These are phyloP conservation scores for Rhea americana DNA, from an alignment of 2,113 vertebrate genomes.

Conservation along the genomic window DNA sequence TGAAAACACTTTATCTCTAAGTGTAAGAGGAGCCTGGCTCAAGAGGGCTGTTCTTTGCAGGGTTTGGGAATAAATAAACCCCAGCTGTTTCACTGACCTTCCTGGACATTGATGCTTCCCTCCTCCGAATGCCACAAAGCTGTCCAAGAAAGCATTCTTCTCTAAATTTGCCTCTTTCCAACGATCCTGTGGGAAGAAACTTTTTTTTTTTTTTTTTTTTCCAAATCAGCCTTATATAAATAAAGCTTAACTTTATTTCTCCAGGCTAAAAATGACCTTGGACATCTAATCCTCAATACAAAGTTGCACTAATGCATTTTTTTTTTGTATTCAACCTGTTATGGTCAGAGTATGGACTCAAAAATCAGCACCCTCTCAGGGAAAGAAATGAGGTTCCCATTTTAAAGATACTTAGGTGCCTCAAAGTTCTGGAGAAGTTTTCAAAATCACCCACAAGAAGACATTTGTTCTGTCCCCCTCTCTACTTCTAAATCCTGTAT, in stretches of 20 bases:
- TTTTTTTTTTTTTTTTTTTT: slow-evolving; percentile 69
- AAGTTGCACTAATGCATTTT: slow-evolving; percentile 51
- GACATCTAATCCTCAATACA: slow-evolving; percentile 73
- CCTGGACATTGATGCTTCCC: slow-evolving; percentile 87
- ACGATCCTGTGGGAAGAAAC: slow-evolving; percentile 89
- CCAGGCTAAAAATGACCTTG: slow-evolving; percentile 74
- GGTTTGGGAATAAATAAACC: slow-evolving; percentile 56
- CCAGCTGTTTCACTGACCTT: slow-evolving; percentile 83
- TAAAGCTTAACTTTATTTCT: slow-evolving; percentile 78
- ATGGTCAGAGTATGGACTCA: slow-evolving; percentile 20
- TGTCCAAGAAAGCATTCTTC: slow-evolving; percentile 87
- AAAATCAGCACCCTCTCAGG: background rate
- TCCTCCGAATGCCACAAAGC: slow-evolving; percentile 85
- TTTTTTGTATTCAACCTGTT: slow-evolving; percentile 63
- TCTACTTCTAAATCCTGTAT: background rate
- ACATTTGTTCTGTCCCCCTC: background rate
- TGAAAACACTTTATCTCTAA: slow-evolving; percentile 19
- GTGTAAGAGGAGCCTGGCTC: slow-evolving; percentile 4
- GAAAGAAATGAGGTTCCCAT: background rate
- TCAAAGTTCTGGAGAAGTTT: background rate
- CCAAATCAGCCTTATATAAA: slow-evolving; percentile 77
- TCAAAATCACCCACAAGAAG: background rate
- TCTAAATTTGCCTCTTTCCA: slow-evolving; percentile 89
- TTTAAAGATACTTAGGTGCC: background rate
- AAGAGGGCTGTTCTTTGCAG: slow-evolving; percentile 14